phyloP scores from a whole-genome alignment of 2,113 vertebrate genomes.

The Irena cyanogastra region DNA sequence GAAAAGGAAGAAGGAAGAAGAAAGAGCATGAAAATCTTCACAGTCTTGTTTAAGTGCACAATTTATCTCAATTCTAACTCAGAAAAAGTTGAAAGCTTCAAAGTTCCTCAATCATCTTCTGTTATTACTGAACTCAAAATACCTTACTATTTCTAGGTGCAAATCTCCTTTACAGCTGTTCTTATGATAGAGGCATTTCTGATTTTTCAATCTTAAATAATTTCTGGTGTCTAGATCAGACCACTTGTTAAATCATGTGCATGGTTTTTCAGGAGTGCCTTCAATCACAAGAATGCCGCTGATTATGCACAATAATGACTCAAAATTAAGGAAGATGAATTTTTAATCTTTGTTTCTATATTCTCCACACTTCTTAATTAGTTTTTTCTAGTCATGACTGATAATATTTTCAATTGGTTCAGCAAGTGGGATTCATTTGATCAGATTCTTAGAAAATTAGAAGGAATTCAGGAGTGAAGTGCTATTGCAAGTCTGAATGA shows the following conservation, averaged over 20 bases:
- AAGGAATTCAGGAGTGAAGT: conserved; percentile 28
- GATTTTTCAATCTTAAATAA: background rate
- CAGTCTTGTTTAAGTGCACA: background rate
- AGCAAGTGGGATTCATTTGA: conserved; percentile 51
- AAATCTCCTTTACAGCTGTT: background rate
- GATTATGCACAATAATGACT: conserved; percentile 39
- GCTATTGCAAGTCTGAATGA: conserved; percentile 10
- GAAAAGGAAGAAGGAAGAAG: background rate
- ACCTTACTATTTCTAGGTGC: background rate
- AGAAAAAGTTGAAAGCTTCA: background rate
- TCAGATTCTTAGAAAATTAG: conserved; percentile 63
- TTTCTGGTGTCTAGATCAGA: background rate
- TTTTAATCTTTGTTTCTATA: conserved; percentile 41
- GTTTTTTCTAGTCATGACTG: conserved; percentile 52
- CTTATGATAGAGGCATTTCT: background rate
- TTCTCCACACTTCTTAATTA: conserved; percentile 45
- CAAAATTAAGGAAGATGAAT: conserved; percentile 35
- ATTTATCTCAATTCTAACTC: background rate
- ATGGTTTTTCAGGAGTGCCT: conserved; percentile 36
- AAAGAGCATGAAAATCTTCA: background rate
- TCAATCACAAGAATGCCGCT: conserved; percentile 34
- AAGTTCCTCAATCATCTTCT: background rate
- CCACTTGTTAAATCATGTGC: conserved; percentile 11
- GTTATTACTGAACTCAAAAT: background rate
- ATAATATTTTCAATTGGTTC: conserved; percentile 67